Evolutionary conservation across 1,140 invertebrate species (phyloP).

Genomic region (Listronotus oregonensis): DNA sequence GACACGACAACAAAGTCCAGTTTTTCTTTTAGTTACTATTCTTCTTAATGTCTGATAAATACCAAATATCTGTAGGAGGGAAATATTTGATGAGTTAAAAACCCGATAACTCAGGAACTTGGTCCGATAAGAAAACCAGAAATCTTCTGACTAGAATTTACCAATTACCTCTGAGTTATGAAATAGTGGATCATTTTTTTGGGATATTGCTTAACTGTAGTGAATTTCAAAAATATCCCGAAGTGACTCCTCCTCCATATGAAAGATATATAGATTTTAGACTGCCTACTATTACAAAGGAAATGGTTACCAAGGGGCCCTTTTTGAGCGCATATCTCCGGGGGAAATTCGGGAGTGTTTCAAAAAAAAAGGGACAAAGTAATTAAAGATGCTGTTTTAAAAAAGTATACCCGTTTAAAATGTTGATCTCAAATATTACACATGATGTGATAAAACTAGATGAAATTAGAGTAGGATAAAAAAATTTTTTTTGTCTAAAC

Average conservation of each 20-base stretch:
- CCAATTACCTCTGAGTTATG: constrained; percentile 73
- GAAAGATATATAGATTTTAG: constrained; percentile 78
- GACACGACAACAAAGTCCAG: constrained; percentile 76
- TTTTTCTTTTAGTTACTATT: constrained; percentile 84
- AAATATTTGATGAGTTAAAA: constrained; percentile 80
- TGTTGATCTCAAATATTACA: constrained; percentile 77
- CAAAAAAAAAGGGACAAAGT: constrained; percentile 65
- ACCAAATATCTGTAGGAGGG: constrained; percentile 59
- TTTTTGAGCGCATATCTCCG: constrained; percentile 58
- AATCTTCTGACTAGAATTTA: constrained; percentile 73
- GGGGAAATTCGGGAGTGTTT: constrained; percentile 58
- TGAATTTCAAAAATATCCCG: constrained; percentile 45
- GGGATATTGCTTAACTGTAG: constrained; percentile 73
- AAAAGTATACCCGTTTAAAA: constrained; percentile 74
- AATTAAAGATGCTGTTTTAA: constrained; percentile 60
- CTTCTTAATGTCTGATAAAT: constrained; percentile 72
- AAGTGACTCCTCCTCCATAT: constrained; percentile 60
- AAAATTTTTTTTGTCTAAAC: constrained; percentile 87
- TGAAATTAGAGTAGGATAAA: constrained; percentile 73
- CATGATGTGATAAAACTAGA: constrained; percentile 72
- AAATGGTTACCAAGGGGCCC: constrained; percentile 64
- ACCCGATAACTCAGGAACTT: constrained; percentile 78
- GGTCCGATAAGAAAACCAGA: constrained; percentile 80
- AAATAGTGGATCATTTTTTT: constrained; percentile 71
- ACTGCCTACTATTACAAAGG: constrained; percentile 68